Evolutionary conservation across 2,113 vertebrate species (phyloP), one percentile per base, ranked within the genome.

Genomic region (Triplophysa rosa): DNA sequence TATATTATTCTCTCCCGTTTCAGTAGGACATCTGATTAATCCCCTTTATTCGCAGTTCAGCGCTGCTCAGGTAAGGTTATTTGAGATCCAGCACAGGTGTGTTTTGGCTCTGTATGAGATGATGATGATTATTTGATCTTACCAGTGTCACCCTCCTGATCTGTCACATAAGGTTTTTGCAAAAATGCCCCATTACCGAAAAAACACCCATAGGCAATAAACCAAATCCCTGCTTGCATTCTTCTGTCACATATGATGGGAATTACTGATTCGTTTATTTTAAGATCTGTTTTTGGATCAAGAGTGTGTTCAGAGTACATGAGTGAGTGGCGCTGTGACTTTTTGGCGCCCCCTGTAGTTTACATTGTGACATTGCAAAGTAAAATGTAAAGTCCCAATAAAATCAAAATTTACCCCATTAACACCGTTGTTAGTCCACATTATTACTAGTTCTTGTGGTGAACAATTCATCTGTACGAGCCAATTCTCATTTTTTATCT

Each of bases 121-220:
- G 42, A 17, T 13, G 12, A 19, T 42, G 26, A 42, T 23, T 21
- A 29, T 59, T 40, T 56, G 33, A 4, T 80, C 93, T 93, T 89
- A 97, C 95, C 95, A 97, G 88, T 80, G 97, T 84, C 73, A 95
- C 95, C 88, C 87, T 97, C 96, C 85, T 96, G 96, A 61, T 97
- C 96, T 29, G 96, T 97, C 80, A 96, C 92, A 93, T 95, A 85
- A 93, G 92, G 85, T 88, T 93, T 90, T 96, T 91, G 92, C 94
- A 88, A 98, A 96, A 84, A 97, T 95, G 96, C 88, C 95, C 96
- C 96, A 97, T 97, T 87, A 90, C 92, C 89, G 82, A 40, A 37
- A 29, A 37, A 37, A 37, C 33, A 37, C 7, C 33, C 33, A 7
- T 0, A 37, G 33, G 33, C 33, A 37, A 7, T 72, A 40, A 90